Conservation (phyloP, 2,888 invertebrate species). For the Scrobipalpa costella region DNA sequence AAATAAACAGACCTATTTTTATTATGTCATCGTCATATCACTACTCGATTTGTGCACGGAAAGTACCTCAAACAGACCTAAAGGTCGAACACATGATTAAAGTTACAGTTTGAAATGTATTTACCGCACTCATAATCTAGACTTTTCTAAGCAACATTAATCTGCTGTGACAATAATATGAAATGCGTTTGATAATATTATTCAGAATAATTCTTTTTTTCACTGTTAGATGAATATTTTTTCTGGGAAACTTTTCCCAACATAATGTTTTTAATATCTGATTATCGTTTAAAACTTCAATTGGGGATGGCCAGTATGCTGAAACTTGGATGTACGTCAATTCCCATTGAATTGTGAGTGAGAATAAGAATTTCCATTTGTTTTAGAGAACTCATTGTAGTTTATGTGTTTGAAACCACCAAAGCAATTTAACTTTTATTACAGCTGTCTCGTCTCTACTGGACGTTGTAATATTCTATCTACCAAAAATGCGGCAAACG, state of each 20-base stretch:
- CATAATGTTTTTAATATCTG: background rate
- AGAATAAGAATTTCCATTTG: conserved; percentile 43
- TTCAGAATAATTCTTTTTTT: background rate
- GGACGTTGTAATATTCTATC: conserved; percentile 15
- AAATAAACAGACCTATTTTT: no score
- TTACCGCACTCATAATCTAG: conserved; percentile 1
- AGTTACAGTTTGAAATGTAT: conserved; percentile 10
- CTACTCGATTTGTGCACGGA: background rate
- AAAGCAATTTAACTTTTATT: conserved; percentile 42
- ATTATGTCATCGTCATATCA: background rate
- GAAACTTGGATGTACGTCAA: conserved; percentile 50
- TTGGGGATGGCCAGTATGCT: conserved; percentile 37
- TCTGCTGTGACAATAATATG: conserved; percentile 58
- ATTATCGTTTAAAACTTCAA: conserved; percentile 41
- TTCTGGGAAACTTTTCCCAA: background rate
- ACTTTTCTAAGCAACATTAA: conserved; percentile 27
- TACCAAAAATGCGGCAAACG: conserved; percentile 26
- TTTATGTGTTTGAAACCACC: conserved; percentile 44
- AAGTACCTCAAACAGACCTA: background rate
- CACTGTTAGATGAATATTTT: background rate
- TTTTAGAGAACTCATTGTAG: conserved; percentile 27
- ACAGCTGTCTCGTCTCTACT: no score
- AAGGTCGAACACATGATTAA: background rate
- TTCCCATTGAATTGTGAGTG: conserved; percentile 45
- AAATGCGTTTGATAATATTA: background rate